phyloP scores from a whole-genome alignment of 2,113 vertebrate genomes.

The Empidonax traillii region DNA sequence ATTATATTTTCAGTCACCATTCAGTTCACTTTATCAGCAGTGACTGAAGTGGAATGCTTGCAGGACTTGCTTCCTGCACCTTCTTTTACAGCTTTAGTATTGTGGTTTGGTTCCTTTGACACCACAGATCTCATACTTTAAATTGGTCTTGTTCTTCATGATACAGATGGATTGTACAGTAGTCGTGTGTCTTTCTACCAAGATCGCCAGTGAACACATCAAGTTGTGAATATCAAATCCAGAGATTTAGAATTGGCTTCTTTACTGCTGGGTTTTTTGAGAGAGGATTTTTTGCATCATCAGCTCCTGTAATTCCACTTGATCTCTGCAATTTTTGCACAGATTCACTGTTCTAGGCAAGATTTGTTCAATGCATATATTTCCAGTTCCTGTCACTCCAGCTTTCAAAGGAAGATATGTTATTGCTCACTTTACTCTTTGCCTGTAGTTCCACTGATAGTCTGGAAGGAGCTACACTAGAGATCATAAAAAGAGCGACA shows the following conservation, averaged over 20 bases:
- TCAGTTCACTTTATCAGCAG: not conserved
- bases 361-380: not conserved
- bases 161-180: not conserved
- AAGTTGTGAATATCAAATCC: not conserved
- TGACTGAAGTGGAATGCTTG: not conserved
- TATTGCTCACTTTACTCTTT: not conserved
- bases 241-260: not conserved
- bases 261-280: not conserved
- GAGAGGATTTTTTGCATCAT: not conserved
- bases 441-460: not conserved
- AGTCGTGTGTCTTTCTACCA: not conserved
- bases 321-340: not conserved
- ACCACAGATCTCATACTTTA: not conserved
- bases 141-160: not conserved
- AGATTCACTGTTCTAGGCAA: not conserved
- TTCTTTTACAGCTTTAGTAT: not conserved
- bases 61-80: not conserved
- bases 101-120: not conserved
- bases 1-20: not conserved
- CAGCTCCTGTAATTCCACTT: not conserved
- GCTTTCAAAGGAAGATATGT: not conserved
- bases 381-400: not conserved
- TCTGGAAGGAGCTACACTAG: not conserved
- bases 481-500: not conserved
- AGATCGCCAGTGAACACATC: not conserved